A percentile compares a stretch with the other conserved stretches of the same genome.
Conservation (phyloP, 30 jellyfish, hydroid and myxozoan species). For the Turritopsis rubra region DNA sequence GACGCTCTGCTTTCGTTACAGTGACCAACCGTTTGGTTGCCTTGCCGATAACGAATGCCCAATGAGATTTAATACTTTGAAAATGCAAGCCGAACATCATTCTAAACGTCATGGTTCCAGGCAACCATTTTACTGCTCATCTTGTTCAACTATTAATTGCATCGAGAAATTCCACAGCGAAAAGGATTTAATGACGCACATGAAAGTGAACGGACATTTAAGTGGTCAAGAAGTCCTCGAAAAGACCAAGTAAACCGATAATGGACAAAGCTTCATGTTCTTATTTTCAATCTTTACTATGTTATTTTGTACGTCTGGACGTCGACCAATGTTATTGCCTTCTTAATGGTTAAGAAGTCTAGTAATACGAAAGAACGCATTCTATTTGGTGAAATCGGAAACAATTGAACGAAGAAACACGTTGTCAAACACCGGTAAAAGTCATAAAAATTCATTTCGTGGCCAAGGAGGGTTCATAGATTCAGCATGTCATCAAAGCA, state of each 20-base stretch:
- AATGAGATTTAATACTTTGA: not conserved
- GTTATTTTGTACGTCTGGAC: no score
- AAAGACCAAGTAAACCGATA: not conserved
- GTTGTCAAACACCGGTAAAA: no score
- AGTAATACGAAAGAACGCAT: no score
- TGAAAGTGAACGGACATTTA: not conserved
- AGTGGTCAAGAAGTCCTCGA: not conserved
- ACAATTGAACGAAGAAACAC: no score
- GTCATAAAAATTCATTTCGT: no score
- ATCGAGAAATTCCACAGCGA: not conserved
- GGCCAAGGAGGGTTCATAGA: no score
- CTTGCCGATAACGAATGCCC: not conserved
- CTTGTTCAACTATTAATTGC: not conserved
- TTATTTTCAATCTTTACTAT: no score
- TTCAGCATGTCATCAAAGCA: no score
- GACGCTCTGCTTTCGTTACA: not conserved
- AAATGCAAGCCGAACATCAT: conserved; percentile 10
- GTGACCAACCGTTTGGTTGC: not conserved
- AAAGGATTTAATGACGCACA: not conserved
- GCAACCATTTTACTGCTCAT: conserved; percentile 11
- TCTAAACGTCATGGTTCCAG: conserved; percentile 2
- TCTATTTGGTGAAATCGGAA: no score
- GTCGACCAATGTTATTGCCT: no score
- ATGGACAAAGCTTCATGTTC: not conserved
- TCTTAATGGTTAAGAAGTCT: no score